A percentile compares a stretch with the other conserved stretches of the same genome.
These are phyloP conservation scores for Pristionchus arcanus DNA, from an alignment of 2,888 invertebrate species.

Conservation along the genomic window DNA sequence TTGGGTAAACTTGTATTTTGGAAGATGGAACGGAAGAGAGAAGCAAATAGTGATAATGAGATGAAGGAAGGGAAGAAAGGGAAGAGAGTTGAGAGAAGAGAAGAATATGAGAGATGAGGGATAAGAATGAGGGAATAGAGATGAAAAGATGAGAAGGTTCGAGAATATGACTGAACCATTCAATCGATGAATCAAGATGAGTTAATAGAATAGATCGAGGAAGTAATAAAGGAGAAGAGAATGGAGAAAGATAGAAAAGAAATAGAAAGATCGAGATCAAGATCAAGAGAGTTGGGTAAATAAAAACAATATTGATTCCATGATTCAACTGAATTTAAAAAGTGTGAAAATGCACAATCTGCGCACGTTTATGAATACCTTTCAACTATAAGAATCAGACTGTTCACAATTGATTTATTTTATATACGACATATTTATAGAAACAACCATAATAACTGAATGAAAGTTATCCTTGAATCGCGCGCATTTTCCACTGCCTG, in stretches of 20 bases:
- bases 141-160: background rate
- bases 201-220: background rate
- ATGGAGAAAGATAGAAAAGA: background rate
- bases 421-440: background rate
- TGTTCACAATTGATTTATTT: constrained; percentile 3
- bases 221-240: background rate
- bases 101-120: background rate
- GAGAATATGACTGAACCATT: background rate
- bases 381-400: background rate
- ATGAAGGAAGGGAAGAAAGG: background rate
- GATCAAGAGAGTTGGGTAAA: background rate
- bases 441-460: background rate
- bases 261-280: background rate
- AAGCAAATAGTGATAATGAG: constrained; percentile 25
- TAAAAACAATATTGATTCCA: background rate
- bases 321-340: background rate
- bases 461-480: background rate
- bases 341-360: background rate
- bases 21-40: background rate
- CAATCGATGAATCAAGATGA: constrained; percentile 10
- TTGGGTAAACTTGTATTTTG: background rate
- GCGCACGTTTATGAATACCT: background rate
- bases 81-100: constrained; percentile 1
- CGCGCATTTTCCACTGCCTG: constrained; percentile 10
- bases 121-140: background rate